Evolutionary conservation across 2,113 vertebrate genomes (phyloP).

Genomic region (Malurus alboscapulatus): DNA sequence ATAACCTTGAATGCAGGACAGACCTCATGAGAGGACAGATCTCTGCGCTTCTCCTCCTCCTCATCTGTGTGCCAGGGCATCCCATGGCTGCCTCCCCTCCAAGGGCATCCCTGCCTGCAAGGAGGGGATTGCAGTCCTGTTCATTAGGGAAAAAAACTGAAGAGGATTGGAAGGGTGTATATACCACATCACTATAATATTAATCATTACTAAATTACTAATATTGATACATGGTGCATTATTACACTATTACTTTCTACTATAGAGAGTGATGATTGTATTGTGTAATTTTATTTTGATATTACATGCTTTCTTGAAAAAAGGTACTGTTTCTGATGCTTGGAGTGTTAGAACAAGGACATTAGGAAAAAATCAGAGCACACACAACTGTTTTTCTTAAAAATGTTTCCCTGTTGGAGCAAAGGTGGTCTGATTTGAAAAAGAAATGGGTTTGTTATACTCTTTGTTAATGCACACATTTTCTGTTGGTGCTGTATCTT

Average conservation of each 20-base stretch:
- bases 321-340: background rate
- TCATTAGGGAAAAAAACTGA: background rate
- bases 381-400: background rate
- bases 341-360: background rate
- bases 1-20: background rate
- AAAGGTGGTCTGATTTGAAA: background rate
- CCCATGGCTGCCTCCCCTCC: rapidly evolving
- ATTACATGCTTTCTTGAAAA: background rate
- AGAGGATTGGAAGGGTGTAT: rapidly evolving
- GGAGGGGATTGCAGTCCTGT: background rate
- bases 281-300: background rate
- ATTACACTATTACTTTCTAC: background rate
- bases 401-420: background rate
- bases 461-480: background rate
- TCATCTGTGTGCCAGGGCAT: background rate
- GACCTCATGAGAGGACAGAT: background rate
- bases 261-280: background rate
- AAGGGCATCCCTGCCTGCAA: background rate
- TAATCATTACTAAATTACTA: background rate
- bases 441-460: background rate
- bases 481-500: background rate
- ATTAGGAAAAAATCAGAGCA: background rate
- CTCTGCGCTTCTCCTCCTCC: background rate
- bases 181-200: background rate
- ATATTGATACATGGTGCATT: background rate